These are phyloP conservation scores for Ridgeia piscesae DNA, from an alignment of 1,140 invertebrate species.

Conservation along the genomic window DNA sequence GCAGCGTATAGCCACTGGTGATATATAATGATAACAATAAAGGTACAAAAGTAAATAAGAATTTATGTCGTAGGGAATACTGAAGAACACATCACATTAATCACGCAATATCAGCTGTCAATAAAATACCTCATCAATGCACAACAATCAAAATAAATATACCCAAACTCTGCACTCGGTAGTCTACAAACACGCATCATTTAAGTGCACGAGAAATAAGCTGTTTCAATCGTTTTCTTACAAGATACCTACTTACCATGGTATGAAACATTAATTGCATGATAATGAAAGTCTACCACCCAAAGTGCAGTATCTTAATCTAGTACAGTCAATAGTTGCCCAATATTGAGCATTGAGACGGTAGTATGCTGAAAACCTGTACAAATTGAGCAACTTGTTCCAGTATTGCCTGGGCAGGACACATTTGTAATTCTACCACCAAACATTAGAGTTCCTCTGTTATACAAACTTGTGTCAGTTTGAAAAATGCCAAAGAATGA, in stretches of 20 bases:
- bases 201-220: neutral
- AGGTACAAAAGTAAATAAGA: neutral
- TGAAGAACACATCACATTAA: neutral
- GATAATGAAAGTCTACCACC: too few relatives aligned
- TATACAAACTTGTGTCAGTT: neutral
- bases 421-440: too few relatives aligned
- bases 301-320: too few relatives aligned
- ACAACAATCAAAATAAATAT: neutral
- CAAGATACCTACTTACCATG: neutral
- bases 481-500: neutral
- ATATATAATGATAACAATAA: neutral
- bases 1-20: neutral
- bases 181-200: neutral
- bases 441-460: neutral
- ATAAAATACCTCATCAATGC: neutral
- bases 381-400: too few relatives aligned
- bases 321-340: too few relatives aligned
- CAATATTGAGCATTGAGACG: too few relatives aligned
- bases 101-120: neutral
- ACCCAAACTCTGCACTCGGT: neutral
- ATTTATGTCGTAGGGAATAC: neutral
- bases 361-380: too few relatives aligned
- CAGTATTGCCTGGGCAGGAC: too few relatives aligned
- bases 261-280: too few relatives aligned
- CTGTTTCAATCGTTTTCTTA: neutral